phyloP scores from a whole-genome alignment of 1,140 invertebrate genomes.

The Megathymus violae region DNA sequence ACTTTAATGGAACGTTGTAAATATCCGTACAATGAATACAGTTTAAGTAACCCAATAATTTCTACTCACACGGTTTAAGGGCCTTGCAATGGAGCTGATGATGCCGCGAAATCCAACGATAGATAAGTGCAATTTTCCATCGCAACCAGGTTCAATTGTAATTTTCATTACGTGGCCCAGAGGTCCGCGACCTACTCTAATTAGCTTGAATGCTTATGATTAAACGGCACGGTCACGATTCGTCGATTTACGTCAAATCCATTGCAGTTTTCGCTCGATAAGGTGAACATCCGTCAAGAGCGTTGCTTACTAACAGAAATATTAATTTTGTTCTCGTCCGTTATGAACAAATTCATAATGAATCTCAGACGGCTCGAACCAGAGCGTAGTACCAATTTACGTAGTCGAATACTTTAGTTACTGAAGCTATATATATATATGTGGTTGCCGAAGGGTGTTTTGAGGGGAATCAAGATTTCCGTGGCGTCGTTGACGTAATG shows the following conservation, averaged over 20 bases:
- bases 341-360: constrained; percentile 30
- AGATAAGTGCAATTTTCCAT: constrained; percentile 72
- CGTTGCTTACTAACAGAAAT: constrained; percentile 41
- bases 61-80: constrained; percentile 12
- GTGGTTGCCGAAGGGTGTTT: constrained; percentile 37
- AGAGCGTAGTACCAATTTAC: constrained; percentile 37
- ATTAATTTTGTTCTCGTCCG: constrained; percentile 36
- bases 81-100: constrained; percentile 29
- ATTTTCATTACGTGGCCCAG: constrained; percentile 76
- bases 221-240: constrained; percentile 78
- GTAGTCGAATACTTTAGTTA: constrained; percentile 39
- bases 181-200: constrained; percentile 77
- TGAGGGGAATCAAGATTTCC: constrained; percentile 40
- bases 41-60: constrained; percentile 9
- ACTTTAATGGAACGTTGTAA: not conserved
- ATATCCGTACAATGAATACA: not conserved
- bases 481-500: constrained; percentile 46
- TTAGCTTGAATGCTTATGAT: constrained; percentile 80
- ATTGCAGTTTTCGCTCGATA: constrained; percentile 69
- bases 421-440: constrained; percentile 37
- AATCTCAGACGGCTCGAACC: constrained; percentile 11
- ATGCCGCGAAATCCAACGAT: constrained; percentile 43
- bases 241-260: constrained; percentile 76
- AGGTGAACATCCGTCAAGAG: constrained; percentile 65
- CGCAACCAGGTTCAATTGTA: constrained; percentile 72